These are phyloP conservation scores for Caenorhabditis sp. DNA, from an alignment of 2,888 invertebrate species.

Conservation along the genomic window DNA sequence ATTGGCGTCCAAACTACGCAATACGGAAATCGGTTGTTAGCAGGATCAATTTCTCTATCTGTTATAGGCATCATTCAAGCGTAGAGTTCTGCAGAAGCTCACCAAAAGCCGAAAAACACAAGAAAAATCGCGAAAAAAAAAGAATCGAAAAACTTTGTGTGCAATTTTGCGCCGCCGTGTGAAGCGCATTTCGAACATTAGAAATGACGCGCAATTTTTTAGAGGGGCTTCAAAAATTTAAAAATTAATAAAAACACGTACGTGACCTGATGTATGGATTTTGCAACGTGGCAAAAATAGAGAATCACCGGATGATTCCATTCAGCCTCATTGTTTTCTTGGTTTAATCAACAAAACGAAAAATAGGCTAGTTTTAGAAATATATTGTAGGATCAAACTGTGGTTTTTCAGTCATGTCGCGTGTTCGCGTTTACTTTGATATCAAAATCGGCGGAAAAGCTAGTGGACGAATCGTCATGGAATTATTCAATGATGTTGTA, in stretches of 20 bases:
- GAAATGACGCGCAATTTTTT: neutral
- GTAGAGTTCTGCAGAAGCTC: neutral
- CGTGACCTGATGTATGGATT: neutral
- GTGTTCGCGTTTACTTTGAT: conserved; percentile 31
- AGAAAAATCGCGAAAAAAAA: neutral
- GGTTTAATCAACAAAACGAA: neutral
- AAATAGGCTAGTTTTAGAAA: no score
- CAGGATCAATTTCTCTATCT: conserved; percentile 42
- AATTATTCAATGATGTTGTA: conserved; percentile 81
- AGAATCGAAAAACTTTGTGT: neutral
- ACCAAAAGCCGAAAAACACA: neutral
- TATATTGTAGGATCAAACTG: no score
- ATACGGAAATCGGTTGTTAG: conserved; percentile 64
- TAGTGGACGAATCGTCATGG: conserved; percentile 82
- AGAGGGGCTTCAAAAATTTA: neutral
- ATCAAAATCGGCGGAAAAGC: conserved; percentile 37
- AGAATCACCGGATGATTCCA: neutral
- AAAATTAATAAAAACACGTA: no score
- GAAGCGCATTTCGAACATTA: neutral
- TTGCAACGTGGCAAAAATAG: neutral
- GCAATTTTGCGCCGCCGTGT: neutral
- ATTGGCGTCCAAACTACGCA: conserved; percentile 71
- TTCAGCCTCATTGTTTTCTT: neutral
- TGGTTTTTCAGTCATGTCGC: conserved; percentile 26
- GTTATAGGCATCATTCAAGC: conserved; percentile 23